Evolutionary conservation across 2,888 invertebrate species (phyloP).

Genomic region (Phyllotreta striolata): DNA sequence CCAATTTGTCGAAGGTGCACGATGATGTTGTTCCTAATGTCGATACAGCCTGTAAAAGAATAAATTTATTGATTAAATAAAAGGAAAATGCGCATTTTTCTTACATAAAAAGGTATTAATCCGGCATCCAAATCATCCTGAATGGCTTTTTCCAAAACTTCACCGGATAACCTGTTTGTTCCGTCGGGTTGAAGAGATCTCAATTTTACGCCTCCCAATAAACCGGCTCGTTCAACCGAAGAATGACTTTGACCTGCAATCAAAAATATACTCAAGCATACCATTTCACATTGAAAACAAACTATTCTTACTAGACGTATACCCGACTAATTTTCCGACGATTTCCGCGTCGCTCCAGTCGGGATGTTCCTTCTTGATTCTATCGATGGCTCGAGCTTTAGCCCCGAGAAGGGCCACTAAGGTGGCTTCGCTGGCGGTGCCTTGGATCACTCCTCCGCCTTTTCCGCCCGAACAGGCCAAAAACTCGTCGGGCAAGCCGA

Average conservation of each 20-base stretch:
- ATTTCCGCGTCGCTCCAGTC: slow-evolving; percentile 78
- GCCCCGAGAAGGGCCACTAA: slow-evolving; percentile 92
- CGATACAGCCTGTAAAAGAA: slow-evolving; percentile 71
- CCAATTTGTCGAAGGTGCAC: slow-evolving; percentile 90
- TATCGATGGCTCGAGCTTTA: slow-evolving; percentile 75
- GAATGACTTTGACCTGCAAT: slow-evolving; percentile 86
- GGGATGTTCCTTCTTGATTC: slow-evolving; percentile 75
- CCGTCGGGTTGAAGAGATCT: slow-evolving; percentile 77
- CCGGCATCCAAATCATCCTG: slow-evolving; percentile 87
- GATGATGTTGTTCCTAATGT: slow-evolving; percentile 97
- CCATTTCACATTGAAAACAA: slow-evolving; percentile 13
- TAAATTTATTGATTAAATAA: background rate
- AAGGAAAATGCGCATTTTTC: slow-evolving; percentile 52
- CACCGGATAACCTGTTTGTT: slow-evolving; percentile 77
- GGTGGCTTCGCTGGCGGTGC: slow-evolving; percentile 95
- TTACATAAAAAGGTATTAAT: slow-evolving; percentile 95
- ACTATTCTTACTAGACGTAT: slow-evolving; percentile 77
- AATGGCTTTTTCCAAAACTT: slow-evolving; percentile 78
- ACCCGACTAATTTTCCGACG: slow-evolving; percentile 82
- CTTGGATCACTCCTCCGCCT: slow-evolving; percentile 90
- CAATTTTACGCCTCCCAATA: slow-evolving; percentile 86
- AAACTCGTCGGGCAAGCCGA: slow-evolving; percentile 86
- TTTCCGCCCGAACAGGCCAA: slow-evolving; percentile 81
- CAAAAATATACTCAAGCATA: slow-evolving; percentile 10
- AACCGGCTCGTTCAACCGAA: slow-evolving; percentile 91